Percentiles rank a stretch among this genome's conserved stretches.
These are phyloP conservation scores for Papilio elwesi DNA, from an alignment of 2,888 invertebrate genomes.

Conservation along the genomic window DNA sequence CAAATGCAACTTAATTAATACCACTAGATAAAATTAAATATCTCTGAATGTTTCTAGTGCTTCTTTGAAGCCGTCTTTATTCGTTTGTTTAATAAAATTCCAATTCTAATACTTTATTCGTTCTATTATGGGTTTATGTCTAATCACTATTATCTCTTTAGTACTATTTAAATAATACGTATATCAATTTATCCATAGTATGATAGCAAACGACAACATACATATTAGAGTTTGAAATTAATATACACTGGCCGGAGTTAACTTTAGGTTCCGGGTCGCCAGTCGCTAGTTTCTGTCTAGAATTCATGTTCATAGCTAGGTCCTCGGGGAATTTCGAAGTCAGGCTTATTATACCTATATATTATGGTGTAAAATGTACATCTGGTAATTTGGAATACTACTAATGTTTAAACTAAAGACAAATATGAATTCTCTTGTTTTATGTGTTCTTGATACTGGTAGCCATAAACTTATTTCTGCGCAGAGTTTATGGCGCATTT, in stretches of 20 bases:
- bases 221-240: constrained; percentile 32
- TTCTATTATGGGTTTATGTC: too few species aligned
- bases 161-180: too few species aligned
- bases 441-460: too few species aligned
- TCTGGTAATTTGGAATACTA: background rate
- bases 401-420: background rate
- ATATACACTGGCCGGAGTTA: constrained; percentile 29
- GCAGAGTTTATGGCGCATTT: too few species aligned
- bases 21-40: constrained; percentile 1
- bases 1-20: constrained; percentile 22
- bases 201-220: background rate
- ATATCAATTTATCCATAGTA: too few species aligned
- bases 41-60: background rate
- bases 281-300: constrained; percentile 26
- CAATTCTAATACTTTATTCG: too few species aligned
- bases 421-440: background rate
- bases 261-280: constrained; percentile 26
- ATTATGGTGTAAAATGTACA: constrained; percentile 5
- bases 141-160: too few species aligned
- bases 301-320: constrained; percentile 34
- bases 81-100: too few species aligned
- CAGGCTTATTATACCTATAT: constrained; percentile 4
- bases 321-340: constrained; percentile 22
- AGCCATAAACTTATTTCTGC: too few species aligned
- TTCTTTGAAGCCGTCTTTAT: background rate